A percentile compares a stretch with the other conserved stretches of the same genome.
Evolutionary conservation across 2,797 vertebrate species (phyloP).

Genomic region (Chaenodraco wilsoni): DNA sequence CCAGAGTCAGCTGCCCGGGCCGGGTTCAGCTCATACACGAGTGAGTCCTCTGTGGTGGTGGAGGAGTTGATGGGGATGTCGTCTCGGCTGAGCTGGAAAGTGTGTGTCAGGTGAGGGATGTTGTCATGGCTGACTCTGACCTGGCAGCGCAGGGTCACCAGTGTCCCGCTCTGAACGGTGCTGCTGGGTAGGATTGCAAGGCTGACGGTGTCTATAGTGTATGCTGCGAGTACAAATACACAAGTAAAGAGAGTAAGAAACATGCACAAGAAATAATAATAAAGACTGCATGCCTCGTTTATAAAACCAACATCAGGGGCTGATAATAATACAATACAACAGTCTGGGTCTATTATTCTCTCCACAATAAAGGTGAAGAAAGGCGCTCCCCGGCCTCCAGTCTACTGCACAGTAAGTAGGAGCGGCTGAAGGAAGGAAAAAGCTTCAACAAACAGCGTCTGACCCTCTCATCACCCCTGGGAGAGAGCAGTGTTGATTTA

Average conservation of each 20-base stretch:
- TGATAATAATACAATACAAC: constrained; percentile 6
- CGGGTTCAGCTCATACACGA: constrained; percentile 50
- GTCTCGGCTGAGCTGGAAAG: constrained; percentile 67
- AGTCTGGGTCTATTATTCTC: constrained; percentile 35
- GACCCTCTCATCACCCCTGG: constrained; percentile 35
- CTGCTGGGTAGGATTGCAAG: constrained; percentile 65
- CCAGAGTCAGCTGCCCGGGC: constrained; percentile 79
- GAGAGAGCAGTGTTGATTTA: constrained; percentile 54
- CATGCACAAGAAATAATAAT: constrained; percentile 7
- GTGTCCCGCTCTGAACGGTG: constrained; percentile 69
- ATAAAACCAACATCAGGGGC: constrained; percentile 20
- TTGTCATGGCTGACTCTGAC: constrained; percentile 71
- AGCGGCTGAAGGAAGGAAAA: constrained; percentile 65
- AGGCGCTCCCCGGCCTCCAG: constrained; percentile 10
- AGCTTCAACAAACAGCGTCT: constrained; percentile 54
- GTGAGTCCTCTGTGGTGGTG: constrained; percentile 35
- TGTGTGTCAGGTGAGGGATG: constrained; percentile 49
- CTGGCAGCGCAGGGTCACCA: constrained; percentile 68
- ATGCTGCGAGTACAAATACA: constrained; percentile 57
- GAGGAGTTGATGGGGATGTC: constrained; percentile 45
- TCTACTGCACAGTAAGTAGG: constrained; percentile 33
- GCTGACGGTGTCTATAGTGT: constrained; percentile 72
- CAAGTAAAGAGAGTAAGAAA: constrained; percentile 23
- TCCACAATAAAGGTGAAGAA: constrained; percentile 43
- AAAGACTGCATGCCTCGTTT: background rate